These are phyloP conservation scores for Ochotona curzoniae DNA, from an alignment of 2,113 vertebrate species.

Conservation along the genomic window DNA sequence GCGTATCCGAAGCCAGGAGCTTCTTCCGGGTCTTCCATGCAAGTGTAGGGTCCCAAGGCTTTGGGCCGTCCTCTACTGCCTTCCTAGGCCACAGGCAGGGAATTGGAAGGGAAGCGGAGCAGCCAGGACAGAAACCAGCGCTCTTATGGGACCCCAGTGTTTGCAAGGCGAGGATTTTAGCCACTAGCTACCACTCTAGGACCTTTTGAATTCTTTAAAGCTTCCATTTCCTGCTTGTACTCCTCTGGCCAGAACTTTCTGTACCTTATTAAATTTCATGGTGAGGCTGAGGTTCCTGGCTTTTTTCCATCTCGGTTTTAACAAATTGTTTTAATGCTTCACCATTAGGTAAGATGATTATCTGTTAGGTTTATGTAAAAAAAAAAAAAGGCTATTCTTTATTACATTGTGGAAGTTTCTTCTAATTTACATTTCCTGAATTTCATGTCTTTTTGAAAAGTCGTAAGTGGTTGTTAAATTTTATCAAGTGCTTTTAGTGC, in stretches of 20 bases:
- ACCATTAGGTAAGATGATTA: slow-evolving; percentile 18
- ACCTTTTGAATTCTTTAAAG: too few species aligned
- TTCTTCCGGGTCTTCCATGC: too few species aligned
- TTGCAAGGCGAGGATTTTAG: too few species aligned
- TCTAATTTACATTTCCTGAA: neutral
- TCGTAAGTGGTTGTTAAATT: slow-evolving; percentile 7
- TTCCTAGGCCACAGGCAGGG: too few species aligned
- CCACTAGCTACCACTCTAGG: too few species aligned
- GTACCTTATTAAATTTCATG: neutral
- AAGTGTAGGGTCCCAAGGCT: too few species aligned
- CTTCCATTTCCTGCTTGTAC: neutral
- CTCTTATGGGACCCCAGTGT: too few species aligned
- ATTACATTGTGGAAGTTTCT: slow-evolving; percentile 11
- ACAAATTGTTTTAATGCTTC: slow-evolving; percentile 34
- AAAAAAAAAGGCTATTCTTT: neutral
- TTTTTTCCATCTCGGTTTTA: neutral
- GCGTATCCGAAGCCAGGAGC: too few species aligned
- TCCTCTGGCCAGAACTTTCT: neutral
- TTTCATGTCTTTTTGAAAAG: slow-evolving; percentile 29
- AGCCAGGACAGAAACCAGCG: too few species aligned
- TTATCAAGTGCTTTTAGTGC: slow-evolving; percentile 16
- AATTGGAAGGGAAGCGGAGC: too few species aligned
- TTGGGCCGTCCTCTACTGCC: too few species aligned
- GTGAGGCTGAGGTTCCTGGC: neutral
- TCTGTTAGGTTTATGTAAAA: neutral